Base-by-base conservation (phyloP, 2,113 vertebrate genomes). In the Antigone vipio region DNA sequence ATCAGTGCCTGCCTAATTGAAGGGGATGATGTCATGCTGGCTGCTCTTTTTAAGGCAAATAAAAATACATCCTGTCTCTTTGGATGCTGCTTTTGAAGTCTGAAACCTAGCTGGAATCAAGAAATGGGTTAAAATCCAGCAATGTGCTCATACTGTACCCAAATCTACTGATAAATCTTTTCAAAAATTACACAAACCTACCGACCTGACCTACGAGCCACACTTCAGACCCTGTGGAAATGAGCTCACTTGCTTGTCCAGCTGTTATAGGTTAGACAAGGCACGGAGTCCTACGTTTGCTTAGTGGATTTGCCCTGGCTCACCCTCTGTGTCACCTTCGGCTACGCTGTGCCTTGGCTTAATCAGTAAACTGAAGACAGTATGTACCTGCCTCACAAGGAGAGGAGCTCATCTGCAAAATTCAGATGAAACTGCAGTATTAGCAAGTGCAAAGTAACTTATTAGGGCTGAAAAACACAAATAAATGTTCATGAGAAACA, bases 1-100 rank as follows among this genome's bases (percentile, higher is more conserved):
- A 90, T 84, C 82, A 84, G 15, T 87, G 64, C 68, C 69, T 86
- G 64, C 56, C 69, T 96, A 91, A 94, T 72, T 84, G 92, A 91
- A 92, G 49, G 76, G 92, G 72, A 85, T 94, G 91, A 95, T 93
- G 79, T 96, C 83, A 95, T 85, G 85, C 91, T 92, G 92, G 86
- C 80, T 97, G 96, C 52, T 85, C 76, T 88, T 95, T 94, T 95
- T 93, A 83, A 92, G 79, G 76, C 76, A 93, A 92, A 90, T 89
- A 92, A 95, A 97, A 97, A 93, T 53, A 88, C 60, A 95, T 88
- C 52, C 83, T 86, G 68, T 84, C 83, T 62, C 88, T 91, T 79
- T 60, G 66, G 69, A 86, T 71, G 76, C 62, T 94, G 64, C 73
- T 81, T 94, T 93, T 75, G 79, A 95, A 92, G 56, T 30, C 44